These are phyloP conservation scores for Trissolcus brochymenae DNA, from an alignment of 2,888 invertebrate genomes.

Conservation along the genomic window DNA sequence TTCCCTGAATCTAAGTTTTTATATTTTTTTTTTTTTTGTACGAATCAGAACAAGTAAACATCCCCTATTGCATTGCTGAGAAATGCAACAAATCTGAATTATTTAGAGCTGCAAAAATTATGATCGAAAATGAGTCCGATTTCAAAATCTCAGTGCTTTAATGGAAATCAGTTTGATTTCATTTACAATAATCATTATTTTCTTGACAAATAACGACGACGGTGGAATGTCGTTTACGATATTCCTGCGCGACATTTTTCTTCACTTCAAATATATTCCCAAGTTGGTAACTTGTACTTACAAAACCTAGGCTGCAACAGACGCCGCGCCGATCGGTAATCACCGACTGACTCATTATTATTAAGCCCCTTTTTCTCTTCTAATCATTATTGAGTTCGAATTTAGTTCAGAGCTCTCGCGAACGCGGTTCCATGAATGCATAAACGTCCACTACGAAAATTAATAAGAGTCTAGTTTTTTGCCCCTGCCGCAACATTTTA, in stretches of 20 bases:
- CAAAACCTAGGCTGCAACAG: conserved; percentile 53
- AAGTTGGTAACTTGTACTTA: conserved; percentile 55
- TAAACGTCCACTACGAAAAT: conserved; percentile 4
- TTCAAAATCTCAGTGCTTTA: not conserved
- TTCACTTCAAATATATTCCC: conserved; percentile 39
- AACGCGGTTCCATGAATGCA: conserved; percentile 45
- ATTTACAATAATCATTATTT: conserved; percentile 47
- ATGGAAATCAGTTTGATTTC: conserved; percentile 39
- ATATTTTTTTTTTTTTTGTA: too few species aligned
- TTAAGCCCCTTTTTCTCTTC: conserved; percentile 30
- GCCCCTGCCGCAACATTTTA: not conserved
- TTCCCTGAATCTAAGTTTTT: too few species aligned
- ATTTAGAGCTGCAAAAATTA: conserved; percentile 8
- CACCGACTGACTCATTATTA: conserved; percentile 43
- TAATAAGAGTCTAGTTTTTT: conserved; percentile 25
- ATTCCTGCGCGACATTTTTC: conserved; percentile 38
- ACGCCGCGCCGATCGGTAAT: conserved; percentile 45
- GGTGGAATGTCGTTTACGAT: conserved; percentile 39
- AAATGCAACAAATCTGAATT: not conserved
- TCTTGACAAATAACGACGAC: conserved; percentile 51
- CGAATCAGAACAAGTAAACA: too few species aligned
- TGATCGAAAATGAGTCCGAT: conserved; percentile 33
- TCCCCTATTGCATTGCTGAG: not conserved
- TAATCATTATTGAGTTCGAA: conserved; percentile 65
- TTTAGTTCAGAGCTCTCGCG: conserved; percentile 31